Conservation (phyloP, 2,113 vertebrate genomes). For the Melospiza georgiana region DNA sequence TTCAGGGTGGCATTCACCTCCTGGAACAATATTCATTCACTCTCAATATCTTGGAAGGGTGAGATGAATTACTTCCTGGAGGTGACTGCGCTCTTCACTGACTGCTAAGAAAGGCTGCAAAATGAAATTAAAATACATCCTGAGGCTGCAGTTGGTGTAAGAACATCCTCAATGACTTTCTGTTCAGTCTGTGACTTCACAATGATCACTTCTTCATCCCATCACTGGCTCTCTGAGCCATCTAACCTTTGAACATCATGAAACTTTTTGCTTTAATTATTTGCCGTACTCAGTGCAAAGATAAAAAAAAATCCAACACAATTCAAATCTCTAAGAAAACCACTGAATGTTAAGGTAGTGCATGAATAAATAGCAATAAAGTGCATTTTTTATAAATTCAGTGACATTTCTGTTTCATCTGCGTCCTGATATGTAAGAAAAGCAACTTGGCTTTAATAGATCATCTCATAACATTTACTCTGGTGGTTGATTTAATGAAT, state of each 20-base stretch:
- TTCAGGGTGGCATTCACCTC: not conserved
- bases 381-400: not conserved
- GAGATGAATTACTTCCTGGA: not conserved
- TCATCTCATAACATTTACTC: not conserved
- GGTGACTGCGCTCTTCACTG: not conserved
- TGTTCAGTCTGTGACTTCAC: not conserved
- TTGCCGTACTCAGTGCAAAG: not conserved
- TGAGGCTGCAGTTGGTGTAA: not conserved
- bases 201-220: not conserved
- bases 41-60: not conserved
- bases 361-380: not conserved
- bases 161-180: not conserved
- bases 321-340: not conserved
- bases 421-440: not conserved
- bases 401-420: not conserved
- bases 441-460: not conserved
- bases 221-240: not conserved
- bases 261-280: not conserved
- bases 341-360: not conserved
- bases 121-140: not conserved
- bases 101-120: not conserved
- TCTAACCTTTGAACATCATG: not conserved
- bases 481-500: not conserved
- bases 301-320: not conserved
- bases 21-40: not conserved